Evolutionary conservation across 2,888 invertebrate species (phyloP).

Genomic region (Thymelicus lineola): DNA sequence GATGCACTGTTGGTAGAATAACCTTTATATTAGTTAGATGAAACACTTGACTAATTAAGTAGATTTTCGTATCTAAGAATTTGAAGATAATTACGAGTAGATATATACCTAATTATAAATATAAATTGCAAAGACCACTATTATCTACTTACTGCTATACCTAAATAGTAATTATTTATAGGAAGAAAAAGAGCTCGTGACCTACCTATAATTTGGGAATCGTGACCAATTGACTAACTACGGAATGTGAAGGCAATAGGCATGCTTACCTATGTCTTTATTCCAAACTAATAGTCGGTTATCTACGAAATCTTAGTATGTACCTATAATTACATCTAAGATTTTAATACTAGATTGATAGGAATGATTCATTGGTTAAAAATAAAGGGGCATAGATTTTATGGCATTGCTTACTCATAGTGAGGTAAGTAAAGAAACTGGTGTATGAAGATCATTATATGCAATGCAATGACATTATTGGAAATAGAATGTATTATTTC

Average conservation of each 20-base stretch:
- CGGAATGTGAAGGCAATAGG: not conserved
- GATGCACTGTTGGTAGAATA: too few relatives aligned
- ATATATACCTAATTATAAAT: not conserved
- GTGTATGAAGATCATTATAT: too few relatives aligned
- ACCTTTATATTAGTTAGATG: too few relatives aligned
- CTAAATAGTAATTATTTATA: not conserved
- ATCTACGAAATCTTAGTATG: slow-evolving; percentile 7
- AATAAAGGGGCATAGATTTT: too few relatives aligned
- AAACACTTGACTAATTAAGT: too few relatives aligned
- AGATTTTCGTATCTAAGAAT: too few relatives aligned
- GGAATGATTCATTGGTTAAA: not conserved
- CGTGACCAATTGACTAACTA: slow-evolving; percentile 28
- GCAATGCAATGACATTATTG: too few relatives aligned
- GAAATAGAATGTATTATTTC: too few relatives aligned
- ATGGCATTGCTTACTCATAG: too few relatives aligned
- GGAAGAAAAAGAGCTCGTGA: not conserved
- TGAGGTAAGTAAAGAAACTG: too few relatives aligned
- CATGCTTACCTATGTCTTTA: slow-evolving; percentile 21
- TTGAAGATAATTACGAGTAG: too few relatives aligned
- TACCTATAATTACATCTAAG: slow-evolving; percentile 4
- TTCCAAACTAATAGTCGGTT: slow-evolving; percentile 12
- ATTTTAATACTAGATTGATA: slow-evolving; percentile 11
- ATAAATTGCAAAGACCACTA: not conserved
- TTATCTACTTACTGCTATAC: not conserved
- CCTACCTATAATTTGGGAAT: slow-evolving; percentile 19